Evolutionary conservation across 2,888 invertebrate genomes (phyloP), one percentile per base, ranked within the genome.

Genomic region (Drosophila flavopinicola): DNA sequence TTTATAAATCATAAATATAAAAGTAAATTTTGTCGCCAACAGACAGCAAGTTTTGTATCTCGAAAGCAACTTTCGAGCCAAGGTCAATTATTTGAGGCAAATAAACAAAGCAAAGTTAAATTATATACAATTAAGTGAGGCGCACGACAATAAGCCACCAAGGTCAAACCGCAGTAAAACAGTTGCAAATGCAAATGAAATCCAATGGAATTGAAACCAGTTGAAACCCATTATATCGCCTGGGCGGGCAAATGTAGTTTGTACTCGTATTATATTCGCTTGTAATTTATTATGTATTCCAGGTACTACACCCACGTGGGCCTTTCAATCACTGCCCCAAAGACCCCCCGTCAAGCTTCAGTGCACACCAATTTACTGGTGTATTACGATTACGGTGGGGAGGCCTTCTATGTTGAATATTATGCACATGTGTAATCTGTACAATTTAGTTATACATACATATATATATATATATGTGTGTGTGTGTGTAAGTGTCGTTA

Each of bases 51-150:
- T 27, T n/a, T 0, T 10, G 10, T 15, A 17, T 4, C 4, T 9
- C 3, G 17, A 10, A 9, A 15, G 3, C 24, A 41, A 45, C 56
- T 69, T 65, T 65, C 33, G 10, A 13, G 20, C 0, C 57, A 78
- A 84, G 84, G 86, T 59, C 65, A 75, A 38, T 20, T 75, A 63
- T 83, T 83, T 69, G 51, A 58, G 47, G 39, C 58, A 37, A 78
- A 61, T 61, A 82, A 78, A 59, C 69, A 24, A 60, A 57, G 58
- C 51, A 30, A 54, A 56, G 24, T 75, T 70, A 61, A 54, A 60
- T 54, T 39, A 39, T 47, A 66, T 44, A 44, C 27, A 57, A 48
- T 57, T 57, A 53, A 38, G 17, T 30, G 44, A 29, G 44, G 44
- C 32, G 39, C 41, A 47, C 23, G 69, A 35, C 48, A 51, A 45